Base-by-base conservation (phyloP, 2,113 vertebrate species). In the Felis chaus region DNA sequence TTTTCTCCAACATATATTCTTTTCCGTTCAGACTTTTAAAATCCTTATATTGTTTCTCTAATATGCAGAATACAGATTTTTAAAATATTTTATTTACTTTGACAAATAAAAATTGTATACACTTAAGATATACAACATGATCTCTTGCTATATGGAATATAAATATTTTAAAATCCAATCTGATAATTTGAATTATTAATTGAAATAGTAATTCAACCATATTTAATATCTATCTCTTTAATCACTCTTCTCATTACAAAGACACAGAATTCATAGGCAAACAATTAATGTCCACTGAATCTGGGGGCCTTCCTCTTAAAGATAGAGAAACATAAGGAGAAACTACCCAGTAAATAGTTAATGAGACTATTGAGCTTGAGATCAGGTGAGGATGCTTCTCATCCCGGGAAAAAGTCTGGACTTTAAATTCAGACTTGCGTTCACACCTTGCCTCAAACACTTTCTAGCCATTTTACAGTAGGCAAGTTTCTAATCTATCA, bases 231-330 rank as follows among this genome's bases (percentile, higher is more conserved):
- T 41, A 10, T 50, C n/a, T 50, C n/a, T 82, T 86, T 69, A 89
- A 89, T 61, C 79, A 39, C 4, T 88, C 13, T 93, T 88, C 66
- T 71, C 50, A 50, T 79, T 50, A 79, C 18, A 55, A 36, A 81
- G 31, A 14, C 92, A 82, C 48, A n/a, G 3, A 55, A 45, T 91
- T 81, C 23, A 80, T 5, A 61, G 33, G 74, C 48, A 16, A 71
- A 91, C 33, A 95, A 79, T 88, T 88, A 95, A 50, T 33, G 90
- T 88, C 16, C 65, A 65, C 48, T 84, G 29, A 76, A 84, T 88
- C 8, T 39, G 36, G 27, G 27, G 66, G 1, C 45, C 63, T 39
- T 88, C 31, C 65, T 91, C 25, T 92, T 7, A 85, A 76, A 78
- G 19, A 73, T 33, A 50, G n/a, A 87, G 41, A 78, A 48, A 21